phyloP scores from a whole-genome alignment of 2,888 invertebrate genomes.

The Stictocephala bisonia region DNA sequence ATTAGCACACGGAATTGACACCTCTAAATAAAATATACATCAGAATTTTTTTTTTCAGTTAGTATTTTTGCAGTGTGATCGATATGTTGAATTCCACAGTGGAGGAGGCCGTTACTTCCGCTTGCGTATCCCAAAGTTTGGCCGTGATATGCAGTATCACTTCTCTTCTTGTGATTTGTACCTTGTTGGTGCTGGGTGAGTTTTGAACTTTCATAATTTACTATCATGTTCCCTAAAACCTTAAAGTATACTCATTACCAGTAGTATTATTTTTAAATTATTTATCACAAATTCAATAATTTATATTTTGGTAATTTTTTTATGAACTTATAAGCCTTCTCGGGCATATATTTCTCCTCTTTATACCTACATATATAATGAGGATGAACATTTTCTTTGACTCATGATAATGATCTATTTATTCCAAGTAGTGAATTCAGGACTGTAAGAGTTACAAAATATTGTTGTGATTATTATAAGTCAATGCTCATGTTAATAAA shows the following conservation, averaged over 20 bases:
- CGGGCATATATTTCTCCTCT: too few species aligned
- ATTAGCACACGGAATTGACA: background rate
- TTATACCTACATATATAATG: too few species aligned
- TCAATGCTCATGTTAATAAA: too few species aligned
- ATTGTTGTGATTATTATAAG: too few species aligned
- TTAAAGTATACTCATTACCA: constrained; percentile 18
- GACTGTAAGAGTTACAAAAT: too few species aligned
- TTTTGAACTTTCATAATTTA: too few species aligned
- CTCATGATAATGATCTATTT: too few species aligned
- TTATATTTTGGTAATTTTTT: too few species aligned
- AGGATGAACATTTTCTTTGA: too few species aligned
- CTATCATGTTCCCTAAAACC: background rate
- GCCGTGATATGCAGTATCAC: constrained; percentile 93
- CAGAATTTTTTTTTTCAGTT: constrained; percentile 71
- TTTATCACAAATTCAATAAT: too few species aligned
- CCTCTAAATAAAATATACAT: background rate
- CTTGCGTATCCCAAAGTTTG: constrained; percentile 93
- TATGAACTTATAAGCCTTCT: too few species aligned
- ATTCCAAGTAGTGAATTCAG: too few species aligned
- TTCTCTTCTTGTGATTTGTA: constrained; percentile 90
- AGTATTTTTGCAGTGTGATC: constrained; percentile 88
- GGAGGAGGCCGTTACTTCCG: constrained; percentile 92
- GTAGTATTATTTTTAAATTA: constrained; percentile 16
- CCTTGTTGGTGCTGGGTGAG: constrained; percentile 88
- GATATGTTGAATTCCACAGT: constrained; percentile 96